Percentiles rank a stretch among this genome's conserved stretches.
Evolutionary conservation across 2,888 invertebrate species (phyloP).

Genomic region (Lucinisca nassula): DNA sequence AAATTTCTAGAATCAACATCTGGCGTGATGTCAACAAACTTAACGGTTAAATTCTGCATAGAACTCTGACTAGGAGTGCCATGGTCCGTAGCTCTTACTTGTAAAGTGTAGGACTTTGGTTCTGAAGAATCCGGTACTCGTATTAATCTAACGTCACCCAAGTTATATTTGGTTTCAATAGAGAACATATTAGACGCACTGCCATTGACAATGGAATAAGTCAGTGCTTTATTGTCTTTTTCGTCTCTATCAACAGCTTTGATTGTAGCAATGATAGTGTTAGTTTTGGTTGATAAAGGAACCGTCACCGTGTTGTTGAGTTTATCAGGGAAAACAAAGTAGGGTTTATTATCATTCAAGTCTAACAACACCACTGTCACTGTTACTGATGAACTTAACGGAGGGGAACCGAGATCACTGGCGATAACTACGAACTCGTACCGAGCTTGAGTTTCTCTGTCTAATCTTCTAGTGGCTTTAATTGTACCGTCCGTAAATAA

Average conservation of each 20-base stretch:
- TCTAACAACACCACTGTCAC: conserved; percentile 75
- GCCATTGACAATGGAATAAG: conserved; percentile 53
- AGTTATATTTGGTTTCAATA: conserved; percentile 54
- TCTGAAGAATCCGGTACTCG: conserved; percentile 47
- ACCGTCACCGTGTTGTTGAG: conserved; percentile 74
- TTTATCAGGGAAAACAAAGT: conserved; percentile 74
- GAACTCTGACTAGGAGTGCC: conserved; percentile 42
- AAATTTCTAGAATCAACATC: conserved; percentile 51
- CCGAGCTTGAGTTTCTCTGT: conserved; percentile 69
- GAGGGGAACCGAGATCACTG: conserved; percentile 70
- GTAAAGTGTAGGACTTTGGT: conserved; percentile 35
- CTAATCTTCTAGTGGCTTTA: conserved; percentile 71
- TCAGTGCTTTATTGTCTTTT: conserved; percentile 68
- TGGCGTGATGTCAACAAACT: conserved; percentile 34
- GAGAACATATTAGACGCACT: conserved; percentile 54
- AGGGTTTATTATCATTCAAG: conserved; percentile 78
- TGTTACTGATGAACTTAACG: conserved; percentile 72
- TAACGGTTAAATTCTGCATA: conserved; percentile 40
- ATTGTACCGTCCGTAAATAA: conserved; percentile 74
- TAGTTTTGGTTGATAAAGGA: conserved; percentile 68
- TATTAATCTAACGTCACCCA: conserved; percentile 49
- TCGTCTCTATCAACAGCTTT: conserved; percentile 73
- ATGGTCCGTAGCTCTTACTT: conserved; percentile 47
- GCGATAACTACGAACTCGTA: conserved; percentile 77
- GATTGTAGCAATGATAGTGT: conserved; percentile 66